Evolutionary conservation across 2,797 vertebrate species (phyloP).

Genomic region (Propithecus deckenii): DNA sequence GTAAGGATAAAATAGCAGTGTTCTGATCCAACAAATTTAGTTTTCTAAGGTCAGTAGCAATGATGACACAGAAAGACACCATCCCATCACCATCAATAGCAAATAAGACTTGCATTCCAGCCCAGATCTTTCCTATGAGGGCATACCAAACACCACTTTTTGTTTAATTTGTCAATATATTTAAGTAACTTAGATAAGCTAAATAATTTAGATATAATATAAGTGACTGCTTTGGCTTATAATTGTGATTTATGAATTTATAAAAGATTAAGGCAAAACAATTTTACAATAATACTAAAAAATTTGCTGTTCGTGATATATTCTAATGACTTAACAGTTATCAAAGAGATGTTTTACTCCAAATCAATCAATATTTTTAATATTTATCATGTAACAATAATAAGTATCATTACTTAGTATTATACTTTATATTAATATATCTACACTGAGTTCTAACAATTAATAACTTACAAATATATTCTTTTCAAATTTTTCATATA

Average conservation of each 20-base stretch:
- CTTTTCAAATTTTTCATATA: not conserved
- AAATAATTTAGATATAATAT: not conserved
- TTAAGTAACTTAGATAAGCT: not conserved
- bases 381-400: not conserved
- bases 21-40: slow-evolving; percentile 52
- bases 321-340: not conserved
- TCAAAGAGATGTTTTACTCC: not conserved
- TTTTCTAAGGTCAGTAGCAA: slow-evolving; percentile 45
- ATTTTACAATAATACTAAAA: not conserved
- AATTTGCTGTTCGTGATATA: not conserved
- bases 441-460: not conserved
- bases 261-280: not conserved
- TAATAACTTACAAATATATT: not conserved
- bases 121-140: accelerated
- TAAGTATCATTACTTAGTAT: not conserved
- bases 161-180: not conserved
- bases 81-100: not conserved
- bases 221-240: not conserved
- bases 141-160: not conserved
- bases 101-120: not conserved
- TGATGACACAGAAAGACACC: not conserved
- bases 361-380: not conserved
- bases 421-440: not conserved
- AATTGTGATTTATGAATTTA: not conserved
- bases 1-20: slow-evolving; percentile 40